phyloP scores from a whole-genome alignment of 2,888 invertebrate genomes.

The Drosophila helvetica region DNA sequence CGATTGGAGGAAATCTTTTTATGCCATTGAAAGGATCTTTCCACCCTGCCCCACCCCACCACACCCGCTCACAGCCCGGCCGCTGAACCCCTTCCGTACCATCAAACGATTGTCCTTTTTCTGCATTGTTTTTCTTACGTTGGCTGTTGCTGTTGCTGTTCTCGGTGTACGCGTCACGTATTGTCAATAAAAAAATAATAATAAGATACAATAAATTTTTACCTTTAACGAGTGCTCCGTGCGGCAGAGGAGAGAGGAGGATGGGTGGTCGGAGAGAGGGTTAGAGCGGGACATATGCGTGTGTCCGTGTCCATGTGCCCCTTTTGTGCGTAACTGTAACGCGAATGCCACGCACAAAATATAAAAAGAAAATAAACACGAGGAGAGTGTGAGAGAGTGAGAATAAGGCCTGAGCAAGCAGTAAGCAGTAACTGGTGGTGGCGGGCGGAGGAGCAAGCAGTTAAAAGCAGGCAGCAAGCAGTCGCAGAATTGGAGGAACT shows the following conservation, averaged over 20 bases:
- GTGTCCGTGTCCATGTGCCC: slow-evolving; percentile 58
- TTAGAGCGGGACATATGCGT: slow-evolving; percentile 32
- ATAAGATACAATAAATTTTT: slow-evolving; percentile 81
- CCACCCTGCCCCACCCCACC: not conserved
- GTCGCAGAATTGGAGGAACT: not conserved
- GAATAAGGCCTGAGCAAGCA: not conserved
- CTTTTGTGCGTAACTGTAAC: slow-evolving; percentile 66
- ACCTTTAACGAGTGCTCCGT: slow-evolving; percentile 73
- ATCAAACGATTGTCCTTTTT: slow-evolving; percentile 14
- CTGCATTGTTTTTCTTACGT: slow-evolving; percentile 51
- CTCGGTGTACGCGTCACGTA: slow-evolving; percentile 81
- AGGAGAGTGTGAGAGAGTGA: slow-evolving; percentile 27
- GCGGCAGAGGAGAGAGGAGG: not conserved
- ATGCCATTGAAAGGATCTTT: slow-evolving; percentile 65
- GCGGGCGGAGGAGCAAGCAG: not conserved
- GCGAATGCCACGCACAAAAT: slow-evolving; percentile 64
- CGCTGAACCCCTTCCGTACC: not conserved
- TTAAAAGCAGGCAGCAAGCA: not conserved
- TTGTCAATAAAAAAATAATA: slow-evolving; percentile 83
- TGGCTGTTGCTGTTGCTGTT: slow-evolving; percentile 42
- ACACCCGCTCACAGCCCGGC: slow-evolving; percentile 1
- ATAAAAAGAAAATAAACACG: slow-evolving; percentile 74
- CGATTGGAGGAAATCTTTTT: slow-evolving; percentile 73
- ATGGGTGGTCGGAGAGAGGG: slow-evolving; percentile 13
- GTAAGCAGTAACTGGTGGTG: not conserved